Conservation (phyloP, 2,888 invertebrate species). For the Sipha maydis region DNA sequence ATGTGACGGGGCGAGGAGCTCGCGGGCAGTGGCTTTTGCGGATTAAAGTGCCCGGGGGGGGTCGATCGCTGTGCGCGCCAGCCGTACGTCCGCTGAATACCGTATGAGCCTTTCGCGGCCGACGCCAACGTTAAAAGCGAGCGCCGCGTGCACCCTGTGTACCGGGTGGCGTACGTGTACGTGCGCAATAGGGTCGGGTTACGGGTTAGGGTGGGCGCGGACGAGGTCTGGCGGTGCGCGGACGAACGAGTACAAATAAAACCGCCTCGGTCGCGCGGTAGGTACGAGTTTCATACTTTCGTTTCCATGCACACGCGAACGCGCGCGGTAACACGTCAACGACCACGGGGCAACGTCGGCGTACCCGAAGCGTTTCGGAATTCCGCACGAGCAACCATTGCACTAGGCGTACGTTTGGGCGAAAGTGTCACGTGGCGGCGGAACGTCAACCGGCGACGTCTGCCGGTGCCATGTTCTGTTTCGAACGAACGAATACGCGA, state of each 20-base stretch:
- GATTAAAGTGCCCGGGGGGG: conserved; percentile 54
- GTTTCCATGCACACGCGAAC: too few relatives aligned
- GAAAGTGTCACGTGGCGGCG: too few relatives aligned
- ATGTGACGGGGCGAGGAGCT: not conserved
- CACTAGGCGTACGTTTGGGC: too few relatives aligned
- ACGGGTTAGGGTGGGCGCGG: not conserved
- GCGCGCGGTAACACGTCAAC: too few relatives aligned
- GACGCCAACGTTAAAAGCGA: conserved; percentile 11
- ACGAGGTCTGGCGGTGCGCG: not conserved
- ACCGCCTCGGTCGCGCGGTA: not conserved
- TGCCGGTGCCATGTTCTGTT: too few relatives aligned
- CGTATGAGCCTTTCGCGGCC: conserved; percentile 52
- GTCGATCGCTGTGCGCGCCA: conserved; percentile 47
- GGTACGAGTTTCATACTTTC: too few relatives aligned
- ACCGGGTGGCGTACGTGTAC: not conserved
- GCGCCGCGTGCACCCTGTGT: not conserved
- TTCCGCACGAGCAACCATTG: not conserved
- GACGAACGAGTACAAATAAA: not conserved
- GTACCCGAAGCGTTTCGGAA: not conserved
- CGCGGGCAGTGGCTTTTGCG: conserved; percentile 10
- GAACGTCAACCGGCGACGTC: too few relatives aligned
- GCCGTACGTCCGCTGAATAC: conserved; percentile 54
- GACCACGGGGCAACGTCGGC: too few relatives aligned
- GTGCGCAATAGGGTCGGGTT: not conserved
- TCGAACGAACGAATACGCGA: too few relatives aligned